Evolutionary conservation across 2,888 invertebrate species (phyloP).

Genomic region (Congeria kusceri): DNA sequence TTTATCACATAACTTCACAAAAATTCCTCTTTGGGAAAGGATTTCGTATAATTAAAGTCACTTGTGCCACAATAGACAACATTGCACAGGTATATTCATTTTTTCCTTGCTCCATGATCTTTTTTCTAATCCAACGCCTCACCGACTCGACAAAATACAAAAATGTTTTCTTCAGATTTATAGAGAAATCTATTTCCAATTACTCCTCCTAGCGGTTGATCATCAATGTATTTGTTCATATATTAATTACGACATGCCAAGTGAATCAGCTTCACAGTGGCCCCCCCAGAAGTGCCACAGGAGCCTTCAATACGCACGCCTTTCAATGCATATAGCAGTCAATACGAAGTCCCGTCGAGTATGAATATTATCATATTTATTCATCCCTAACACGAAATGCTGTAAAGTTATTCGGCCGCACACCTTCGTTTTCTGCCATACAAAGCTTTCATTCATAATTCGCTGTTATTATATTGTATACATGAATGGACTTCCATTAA

Average conservation of each 20-base stretch:
- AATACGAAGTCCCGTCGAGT: slow-evolving; percentile 17
- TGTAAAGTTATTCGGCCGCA: slow-evolving; percentile 43
- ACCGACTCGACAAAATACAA: slow-evolving; percentile 42
- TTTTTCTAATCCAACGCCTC: slow-evolving; percentile 27
- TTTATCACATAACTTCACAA: no score
- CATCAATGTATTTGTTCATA: slow-evolving; percentile 48
- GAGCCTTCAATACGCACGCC: slow-evolving; percentile 1
- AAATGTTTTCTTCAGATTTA: slow-evolving; percentile 33
- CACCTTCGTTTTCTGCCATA: slow-evolving; percentile 8
- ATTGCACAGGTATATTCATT: no score
- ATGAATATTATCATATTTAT: slow-evolving; percentile 34
- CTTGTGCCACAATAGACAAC: no score
- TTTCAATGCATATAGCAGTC: slow-evolving; percentile 12
- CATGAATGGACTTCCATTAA: neutral
- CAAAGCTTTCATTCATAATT: neutral
- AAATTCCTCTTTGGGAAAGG: no score
- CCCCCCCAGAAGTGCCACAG: slow-evolving; percentile 1
- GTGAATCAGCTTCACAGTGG: slow-evolving; percentile 40
- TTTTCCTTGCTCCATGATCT: neutral
- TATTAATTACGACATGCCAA: slow-evolving; percentile 63
- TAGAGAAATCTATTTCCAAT: slow-evolving; percentile 12
- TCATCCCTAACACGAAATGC: slow-evolving; percentile 25
- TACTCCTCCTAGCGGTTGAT: slow-evolving; percentile 35
- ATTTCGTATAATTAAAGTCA: no score
- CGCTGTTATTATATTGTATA: neutral